Evolutionary conservation across 2,888 invertebrate species (phyloP).

Genomic region (Sussaba pulchella): DNA sequence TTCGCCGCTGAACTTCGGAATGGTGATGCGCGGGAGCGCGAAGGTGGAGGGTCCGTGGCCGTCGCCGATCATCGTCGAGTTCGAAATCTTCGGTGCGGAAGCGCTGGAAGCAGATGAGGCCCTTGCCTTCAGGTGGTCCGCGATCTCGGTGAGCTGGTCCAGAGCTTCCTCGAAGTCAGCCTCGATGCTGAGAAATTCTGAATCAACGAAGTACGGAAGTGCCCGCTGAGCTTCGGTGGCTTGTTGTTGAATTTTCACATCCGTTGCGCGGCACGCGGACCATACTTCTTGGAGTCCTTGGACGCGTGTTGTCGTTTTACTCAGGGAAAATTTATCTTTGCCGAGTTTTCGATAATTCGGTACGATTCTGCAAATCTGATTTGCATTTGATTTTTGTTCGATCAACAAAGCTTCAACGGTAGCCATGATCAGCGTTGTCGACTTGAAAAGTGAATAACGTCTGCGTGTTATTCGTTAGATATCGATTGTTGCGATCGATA

Average conservation of each 20-base stretch:
- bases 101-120: background rate
- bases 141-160: conserved; percentile 24
- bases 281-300: conserved; percentile 17
- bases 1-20: conserved; percentile 46
- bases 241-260: conserved; percentile 23
- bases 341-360: conserved; percentile 36
- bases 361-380: conserved; percentile 15
- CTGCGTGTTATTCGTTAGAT: too few species aligned
- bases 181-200: conserved; percentile 5
- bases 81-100: background rate
- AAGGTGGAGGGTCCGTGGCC: conserved; percentile 5
- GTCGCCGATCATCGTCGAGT: conserved; percentile 21
- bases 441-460: too few species aligned
- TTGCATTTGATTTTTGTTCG: conserved; percentile 6
- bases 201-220: conserved; percentile 8
- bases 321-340: conserved; percentile 3
- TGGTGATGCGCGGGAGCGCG: conserved; percentile 41
- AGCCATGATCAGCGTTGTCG: too few species aligned
- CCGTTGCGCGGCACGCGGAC: conserved; percentile 19
- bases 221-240: background rate
- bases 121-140: conserved; percentile 20
- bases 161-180: conserved; percentile 20
- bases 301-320: conserved; percentile 31
- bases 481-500: too few species aligned
- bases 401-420: background rate